These are phyloP conservation scores for Sminthopsis crassicaudata DNA, from an alignment of 2,113 vertebrate genomes.

Conservation along the genomic window DNA sequence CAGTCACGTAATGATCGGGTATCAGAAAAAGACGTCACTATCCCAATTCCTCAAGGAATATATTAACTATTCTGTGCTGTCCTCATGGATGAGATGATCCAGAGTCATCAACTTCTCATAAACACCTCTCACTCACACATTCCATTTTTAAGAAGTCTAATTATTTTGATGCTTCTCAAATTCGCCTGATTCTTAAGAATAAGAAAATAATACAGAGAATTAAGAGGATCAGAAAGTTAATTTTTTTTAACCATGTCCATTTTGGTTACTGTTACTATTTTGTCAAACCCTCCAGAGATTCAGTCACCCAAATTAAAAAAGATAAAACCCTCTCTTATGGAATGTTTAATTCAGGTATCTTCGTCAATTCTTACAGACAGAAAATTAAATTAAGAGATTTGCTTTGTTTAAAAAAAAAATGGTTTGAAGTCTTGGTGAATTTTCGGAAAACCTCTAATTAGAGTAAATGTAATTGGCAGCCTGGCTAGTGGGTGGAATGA, in stretches of 20 bases:
- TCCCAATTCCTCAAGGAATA: slow-evolving; percentile 96
- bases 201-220: slow-evolving; percentile 56
- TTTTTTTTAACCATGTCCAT: slow-evolving; percentile 47
- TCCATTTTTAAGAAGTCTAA: slow-evolving; percentile 73
- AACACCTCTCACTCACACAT: slow-evolving; percentile 87
- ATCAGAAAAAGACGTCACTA: slow-evolving; percentile 97
- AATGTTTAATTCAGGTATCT: slow-evolving; percentile 75
- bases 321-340: slow-evolving; percentile 65
- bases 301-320: slow-evolving; percentile 60
- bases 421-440: slow-evolving; percentile 63
- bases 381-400: slow-evolving; percentile 69
- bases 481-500: slow-evolving; percentile 67
- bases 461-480: slow-evolving; percentile 60
- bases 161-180: slow-evolving; percentile 68
- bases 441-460: slow-evolving; percentile 76
- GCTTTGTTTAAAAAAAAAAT: slow-evolving; percentile 64
- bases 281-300: slow-evolving; percentile 48
- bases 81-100: slow-evolving; percentile 93
- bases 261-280: slow-evolving; percentile 50
- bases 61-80: slow-evolving; percentile 92
- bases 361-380: slow-evolving; percentile 66
- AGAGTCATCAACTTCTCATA: slow-evolving; percentile 90
- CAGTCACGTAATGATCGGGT: slow-evolving; percentile 95
- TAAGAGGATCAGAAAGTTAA: slow-evolving; percentile 37
- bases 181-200: slow-evolving; percentile 56